Base-by-base conservation (phyloP, 2,113 vertebrate genomes). In the Halcyon senegalensis region DNA sequence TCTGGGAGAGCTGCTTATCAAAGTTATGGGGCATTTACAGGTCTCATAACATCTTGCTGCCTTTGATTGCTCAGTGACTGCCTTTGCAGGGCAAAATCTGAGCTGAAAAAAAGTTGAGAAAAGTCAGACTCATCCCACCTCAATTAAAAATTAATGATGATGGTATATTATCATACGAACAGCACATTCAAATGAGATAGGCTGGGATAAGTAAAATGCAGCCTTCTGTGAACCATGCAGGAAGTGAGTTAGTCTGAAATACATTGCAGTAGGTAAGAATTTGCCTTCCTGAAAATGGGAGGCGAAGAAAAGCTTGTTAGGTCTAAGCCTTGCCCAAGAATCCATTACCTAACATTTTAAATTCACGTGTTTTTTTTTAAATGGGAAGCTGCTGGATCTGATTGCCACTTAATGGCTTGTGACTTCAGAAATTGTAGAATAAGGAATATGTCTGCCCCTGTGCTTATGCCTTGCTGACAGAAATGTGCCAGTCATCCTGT, bases 21-120 rank as follows among this genome's bases (percentile, higher is more conserved):
- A 95, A 86, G 83, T 64, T 89, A 60, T 35, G 43, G 88, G 46
- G 60, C 73, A 80, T 86, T 25, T 90, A 86, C n/a, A 75, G 21
- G 39, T 84, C 79, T 90, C 23, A 1, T 84, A 93, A 75, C 39
- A 64, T 81, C 90, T 87, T 70, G 25, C 51, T 89, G n/a, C 51
- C 51, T 96, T 96, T 96, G 83, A 87, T 94, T 43, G 85, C 76
- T 92, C 79, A 68, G 79, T n/a, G 86, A 50, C 85, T 93, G 88
- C 85, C 83, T 96, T 90, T 96, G 23, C 76, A 96, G 79, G 79
- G 76, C 33, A 81, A 84, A 55, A 81, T 84, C 51, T 39, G 33
- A 86, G 75, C 43, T 46, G 82, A 55, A 55, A 55, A 60, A 62
- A 51, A 60, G 73, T 33, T 73, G 35, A 67, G 79, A 60, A 73